Base-by-base conservation (phyloP, 2,888 invertebrate genomes). In the Lepas anatifera region DNA sequence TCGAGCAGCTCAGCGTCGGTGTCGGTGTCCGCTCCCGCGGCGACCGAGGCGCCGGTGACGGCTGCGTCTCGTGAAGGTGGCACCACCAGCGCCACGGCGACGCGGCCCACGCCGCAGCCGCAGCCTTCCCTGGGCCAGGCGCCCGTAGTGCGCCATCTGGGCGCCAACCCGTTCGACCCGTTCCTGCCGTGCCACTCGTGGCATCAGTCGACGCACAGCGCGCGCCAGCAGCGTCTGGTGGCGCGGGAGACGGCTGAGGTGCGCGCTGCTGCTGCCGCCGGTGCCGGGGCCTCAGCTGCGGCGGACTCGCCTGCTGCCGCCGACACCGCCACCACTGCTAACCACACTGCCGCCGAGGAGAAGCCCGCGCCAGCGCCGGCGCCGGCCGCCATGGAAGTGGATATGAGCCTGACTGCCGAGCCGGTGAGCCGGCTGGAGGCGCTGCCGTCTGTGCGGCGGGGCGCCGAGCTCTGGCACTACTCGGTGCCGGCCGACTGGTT, bases 141-240 rank as follows among this genome's bases (percentile, higher is more conserved):
- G 25, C 27, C 68, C 18, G 64, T 48, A 22, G 29, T 69, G 6
- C 29, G 63, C 8, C 46, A 67, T 18, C 39, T 72, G 72, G 73
- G 72, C 35, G 70, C 74, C 69, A 75, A 73, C 63, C 78, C 83
- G 70, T 85, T 86, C 73, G 87, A 87, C 79, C 86, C 85, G 43
- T 88, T 87, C 76, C 80, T 89, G 74, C 87, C 87, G 1, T 89
- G 89, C 77, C 87, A 86, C 77, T 88, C 87, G 48, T 87, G 88
- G 78, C 88, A 88, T 76, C 81, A 87, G 68, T 37, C 39, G 25
- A 64, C 64, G n/a, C 64, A 64, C 64, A 11, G 1, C 25, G 64
- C 25, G n/a, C 64, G 64, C 39, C 11, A 35, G 25, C 39, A 39
- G n/a, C 64, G 25, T 3, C 39, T 64, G 58, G 58, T 32, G 58